Percentiles rank a stretch among this genome's conserved stretches.
phyloP scores from a whole-genome alignment of 2,113 vertebrate species.

The Orthochromis indermauri region DNA sequence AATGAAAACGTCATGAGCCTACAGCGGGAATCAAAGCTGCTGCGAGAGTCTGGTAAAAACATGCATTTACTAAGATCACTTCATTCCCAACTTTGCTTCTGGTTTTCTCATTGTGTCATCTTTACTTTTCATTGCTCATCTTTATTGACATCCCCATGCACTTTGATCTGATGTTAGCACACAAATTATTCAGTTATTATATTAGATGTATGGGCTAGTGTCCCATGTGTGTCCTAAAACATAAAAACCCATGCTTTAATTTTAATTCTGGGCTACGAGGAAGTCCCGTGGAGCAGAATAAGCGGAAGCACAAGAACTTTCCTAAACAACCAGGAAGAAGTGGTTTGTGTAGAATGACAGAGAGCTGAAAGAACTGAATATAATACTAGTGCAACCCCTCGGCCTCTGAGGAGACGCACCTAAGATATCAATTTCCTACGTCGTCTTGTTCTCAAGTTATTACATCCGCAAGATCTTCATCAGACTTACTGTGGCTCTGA shows the following conservation, averaged over 20 bases:
- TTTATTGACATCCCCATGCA: background rate
- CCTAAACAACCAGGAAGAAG: background rate
- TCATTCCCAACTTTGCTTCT: background rate
- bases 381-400: background rate
- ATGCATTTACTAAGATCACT: background rate
- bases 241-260: background rate
- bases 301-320: background rate
- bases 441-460: background rate
- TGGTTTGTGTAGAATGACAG: background rate
- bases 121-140: background rate
- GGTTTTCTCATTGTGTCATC: background rate
- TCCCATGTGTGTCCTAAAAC: background rate
- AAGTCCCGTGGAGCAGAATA: background rate
- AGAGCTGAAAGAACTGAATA: background rate
- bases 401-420: background rate
- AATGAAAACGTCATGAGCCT: background rate
- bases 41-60: background rate
- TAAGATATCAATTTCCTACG: background rate
- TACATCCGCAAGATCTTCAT: background rate
- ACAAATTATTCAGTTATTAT: background rate
- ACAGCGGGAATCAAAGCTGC: background rate
- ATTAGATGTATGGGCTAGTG: background rate
- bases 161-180: background rate
- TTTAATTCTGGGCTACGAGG: background rate
- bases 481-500: background rate